Evolutionary conservation across 1,140 invertebrate species (phyloP), one percentile per base, ranked within the genome.

Genomic region (Pseudachorutes palmiensis): DNA sequence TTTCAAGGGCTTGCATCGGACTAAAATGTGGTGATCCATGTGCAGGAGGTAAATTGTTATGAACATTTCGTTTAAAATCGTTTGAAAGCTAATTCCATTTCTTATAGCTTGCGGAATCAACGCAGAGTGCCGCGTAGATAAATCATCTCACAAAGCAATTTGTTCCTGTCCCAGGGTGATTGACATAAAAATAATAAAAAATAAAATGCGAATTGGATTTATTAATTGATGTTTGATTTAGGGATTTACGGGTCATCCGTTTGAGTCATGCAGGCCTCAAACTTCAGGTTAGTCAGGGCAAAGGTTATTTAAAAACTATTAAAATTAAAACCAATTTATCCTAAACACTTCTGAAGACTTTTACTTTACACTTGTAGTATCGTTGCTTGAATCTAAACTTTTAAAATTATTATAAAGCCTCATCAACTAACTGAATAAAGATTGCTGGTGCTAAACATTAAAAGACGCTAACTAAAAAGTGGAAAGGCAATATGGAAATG

Each of bases 171-270:
- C 89, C 5, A 85, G 84, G 73, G 88, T 89, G 76, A 79, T n/a
- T n/a, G n/a, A n/a, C n/a, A n/a, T n/a, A n/a, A 77, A 70, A 30
- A 65, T 71, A 36, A 68, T 69, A 61, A 62, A 72, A 32, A 28
- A 58, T 48, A 41, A 57, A 57, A 41, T 49, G 49, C 33, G 14
- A 9, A 28, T 30, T 60, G 26, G 14, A 30, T 14, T 1, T 86
- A 82, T 45, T n/a, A n/a, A 19, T 45, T 45, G 36, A 60, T 30
- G 12, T 30, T 60, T 60, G 14, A 30, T 12, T 1, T 86, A 82
- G 74, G 87, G 90, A 75, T 91, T 88, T 86, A 92, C 89, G 28
- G 90, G 90, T 1, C 86, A 92, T 83, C 90, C 90, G 19, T 93
- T 92, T 77, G 80, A 86, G 1, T 82, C 83, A 70, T 92, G 90